Evolutionary conservation across 2,113 vertebrate genomes (phyloP).

Genomic region (Vulpes ferrilata): DNA sequence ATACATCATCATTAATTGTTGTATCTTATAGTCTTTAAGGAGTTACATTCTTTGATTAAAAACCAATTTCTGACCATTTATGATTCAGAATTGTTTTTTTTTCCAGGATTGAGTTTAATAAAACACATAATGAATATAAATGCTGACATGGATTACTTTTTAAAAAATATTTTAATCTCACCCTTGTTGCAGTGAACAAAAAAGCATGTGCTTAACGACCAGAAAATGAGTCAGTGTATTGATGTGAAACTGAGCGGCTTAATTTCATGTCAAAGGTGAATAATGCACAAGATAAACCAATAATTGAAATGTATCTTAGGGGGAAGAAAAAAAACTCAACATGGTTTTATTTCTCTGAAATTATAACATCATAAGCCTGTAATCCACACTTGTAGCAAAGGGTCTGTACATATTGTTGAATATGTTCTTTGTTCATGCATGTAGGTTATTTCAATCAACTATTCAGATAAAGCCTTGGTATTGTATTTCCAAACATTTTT

Average conservation of each 20-base stretch:
- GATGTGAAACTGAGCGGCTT: slow-evolving; percentile 25
- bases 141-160: background rate
- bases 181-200: slow-evolving; percentile 17
- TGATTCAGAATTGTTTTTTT: slow-evolving; percentile 29
- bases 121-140: slow-evolving; percentile 38
- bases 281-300: slow-evolving; percentile 34
- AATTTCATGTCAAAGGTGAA: slow-evolving; percentile 46
- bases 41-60: slow-evolving; percentile 40
- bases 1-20: background rate
- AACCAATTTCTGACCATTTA: background rate
- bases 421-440: background rate
- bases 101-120: slow-evolving; percentile 19
- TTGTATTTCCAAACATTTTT: background rate
- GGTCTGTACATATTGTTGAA: background rate
- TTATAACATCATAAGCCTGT: background rate
- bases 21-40: background rate
- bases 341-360: slow-evolving; percentile 40
- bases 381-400: slow-evolving; percentile 6
- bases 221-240: slow-evolving; percentile 57
- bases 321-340: background rate
- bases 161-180: slow-evolving; percentile 49
- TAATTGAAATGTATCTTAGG: background rate
- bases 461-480: background rate
- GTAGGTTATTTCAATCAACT: background rate
- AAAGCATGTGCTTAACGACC: background rate